A percentile compares a stretch with the other conserved stretches of the same genome.
These are phyloP conservation scores for Lathronympha strigana DNA, from an alignment of 2,888 invertebrate species.

Conservation along the genomic window DNA sequence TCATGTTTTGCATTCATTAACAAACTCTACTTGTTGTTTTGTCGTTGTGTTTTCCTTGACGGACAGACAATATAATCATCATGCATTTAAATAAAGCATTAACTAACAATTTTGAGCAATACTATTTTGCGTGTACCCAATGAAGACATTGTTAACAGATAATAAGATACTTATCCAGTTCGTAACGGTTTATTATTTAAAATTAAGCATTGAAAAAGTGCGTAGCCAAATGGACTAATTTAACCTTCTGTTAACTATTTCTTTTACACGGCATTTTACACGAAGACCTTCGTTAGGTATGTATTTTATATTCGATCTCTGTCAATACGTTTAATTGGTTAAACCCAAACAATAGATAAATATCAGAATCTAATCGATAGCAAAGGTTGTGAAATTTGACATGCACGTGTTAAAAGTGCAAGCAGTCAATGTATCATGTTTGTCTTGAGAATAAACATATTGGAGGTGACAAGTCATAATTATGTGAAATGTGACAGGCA, in stretches of 20 bases:
- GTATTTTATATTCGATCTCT: not conserved
- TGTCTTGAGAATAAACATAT: constrained; percentile 25
- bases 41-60: constrained; percentile 1
- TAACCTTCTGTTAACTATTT: too few species aligned
- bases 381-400: constrained; percentile 34
- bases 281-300: too few species aligned
- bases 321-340: not conserved
- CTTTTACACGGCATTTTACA: too few species aligned
- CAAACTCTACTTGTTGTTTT: not conserved
- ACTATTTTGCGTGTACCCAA: too few species aligned
- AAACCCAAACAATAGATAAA: constrained; percentile 10
- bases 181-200: too few species aligned
- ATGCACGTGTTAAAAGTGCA: constrained; percentile 22
- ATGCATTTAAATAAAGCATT: too few species aligned
- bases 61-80: too few species aligned
- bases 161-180: too few species aligned
- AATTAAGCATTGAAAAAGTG: too few species aligned
- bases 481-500: constrained; percentile 28
- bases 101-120: too few species aligned
- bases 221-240: too few species aligned
- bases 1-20: constrained; percentile 15
- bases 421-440: constrained; percentile 14
- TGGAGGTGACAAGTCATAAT: constrained; percentile 24
- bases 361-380: constrained; percentile 8
- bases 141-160: too few species aligned